Evolutionary conservation across 2,888 invertebrate species (phyloP), one percentile per base, ranked within the genome.

Genomic region (Hedya salicella): DNA sequence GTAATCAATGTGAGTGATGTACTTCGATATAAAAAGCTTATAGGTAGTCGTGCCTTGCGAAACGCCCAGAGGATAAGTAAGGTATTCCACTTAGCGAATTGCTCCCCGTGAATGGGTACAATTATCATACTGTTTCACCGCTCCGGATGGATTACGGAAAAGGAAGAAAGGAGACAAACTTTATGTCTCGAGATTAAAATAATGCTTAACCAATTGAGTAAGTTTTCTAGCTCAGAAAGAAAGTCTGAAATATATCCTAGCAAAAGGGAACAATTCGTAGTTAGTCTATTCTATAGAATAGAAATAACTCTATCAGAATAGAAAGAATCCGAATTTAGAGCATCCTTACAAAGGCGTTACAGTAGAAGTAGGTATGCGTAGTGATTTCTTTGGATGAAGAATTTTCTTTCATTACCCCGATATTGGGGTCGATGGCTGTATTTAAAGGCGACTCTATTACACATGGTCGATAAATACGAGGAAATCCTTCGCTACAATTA

Each of bases 51-150:
- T 91, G 90, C 87, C 85, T 75, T 72, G 75, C 71, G 78, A 72
- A 78, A 79, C 81, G 80, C 77, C 76, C 75, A 69, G 79, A 82
- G 90, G 90, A 90, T 91, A 85, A 91, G 88, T 86, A 85, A 83
- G 86, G 85, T 83, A 84, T 83, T 83, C 87, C 89, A 89, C 85
- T 90, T 85, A 89, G 85, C 66, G 80, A 81, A 90, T 88, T 89
- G 88, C 81, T 76, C 78, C 70, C 72, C 77, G 83, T 77, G 82
- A 82, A 86, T 83, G 80, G 84, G 76, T 77, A 80, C 80, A 86
- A 85, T 86, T 86, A 86, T 81, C 83, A 83, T 86, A 86, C 82
- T 78, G 78, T 78, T 79, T 74, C 75, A 75, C 75, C 73, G 64
- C 42, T 48, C 53, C 57, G 57, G 57, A 63, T 50, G 62, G 53